Percentiles rank a stretch among this genome's conserved stretches.
These are phyloP conservation scores for Brenthis hecate DNA, from an alignment of 2,888 invertebrate species.

Conservation along the genomic window DNA sequence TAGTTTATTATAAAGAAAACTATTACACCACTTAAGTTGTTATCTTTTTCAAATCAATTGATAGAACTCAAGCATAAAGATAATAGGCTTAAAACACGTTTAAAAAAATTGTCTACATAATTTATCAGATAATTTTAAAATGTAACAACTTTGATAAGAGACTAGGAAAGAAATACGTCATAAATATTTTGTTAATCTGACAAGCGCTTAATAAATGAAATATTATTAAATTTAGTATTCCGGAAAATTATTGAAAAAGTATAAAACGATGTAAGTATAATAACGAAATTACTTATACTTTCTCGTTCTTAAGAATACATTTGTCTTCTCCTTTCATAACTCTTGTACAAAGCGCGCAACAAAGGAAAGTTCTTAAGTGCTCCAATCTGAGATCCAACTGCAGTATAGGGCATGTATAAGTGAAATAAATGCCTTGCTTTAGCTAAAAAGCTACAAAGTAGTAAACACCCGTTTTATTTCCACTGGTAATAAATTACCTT, in stretches of 20 bases:
- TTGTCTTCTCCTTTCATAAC: constrained; percentile 28
- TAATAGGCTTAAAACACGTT: too few species aligned
- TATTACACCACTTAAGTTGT: too few species aligned
- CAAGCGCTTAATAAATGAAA: too few species aligned
- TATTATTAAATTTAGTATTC: too few species aligned
- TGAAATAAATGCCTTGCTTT: constrained; percentile 33
- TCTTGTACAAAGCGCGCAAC: constrained; percentile 25
- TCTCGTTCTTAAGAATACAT: constrained; percentile 18
- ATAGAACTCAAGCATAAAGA: too few species aligned
- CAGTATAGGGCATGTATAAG: constrained; percentile 36
- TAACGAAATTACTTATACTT: constrained; percentile 22
- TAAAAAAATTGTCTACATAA: too few species aligned
- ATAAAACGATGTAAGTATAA: neutral
- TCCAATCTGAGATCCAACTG: constrained; percentile 32
- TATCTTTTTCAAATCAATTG: too few species aligned
- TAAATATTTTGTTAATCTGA: too few species aligned
- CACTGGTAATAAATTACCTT: constrained; percentile 38
- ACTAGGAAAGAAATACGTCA: too few species aligned
- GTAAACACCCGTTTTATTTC: constrained; percentile 38
- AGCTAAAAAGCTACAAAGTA: constrained; percentile 37
- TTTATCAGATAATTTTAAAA: too few species aligned
- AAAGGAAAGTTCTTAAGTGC: constrained; percentile 32
- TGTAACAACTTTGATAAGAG: too few species aligned
- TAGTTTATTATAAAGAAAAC: too few species aligned
- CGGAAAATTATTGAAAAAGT: neutral